Evolutionary conservation across 37 sponge, comb jelly and placozoan genomes (phyloP), one percentile per base, ranked within the genome.

Genomic region (Diacarnus erythraeanus): DNA sequence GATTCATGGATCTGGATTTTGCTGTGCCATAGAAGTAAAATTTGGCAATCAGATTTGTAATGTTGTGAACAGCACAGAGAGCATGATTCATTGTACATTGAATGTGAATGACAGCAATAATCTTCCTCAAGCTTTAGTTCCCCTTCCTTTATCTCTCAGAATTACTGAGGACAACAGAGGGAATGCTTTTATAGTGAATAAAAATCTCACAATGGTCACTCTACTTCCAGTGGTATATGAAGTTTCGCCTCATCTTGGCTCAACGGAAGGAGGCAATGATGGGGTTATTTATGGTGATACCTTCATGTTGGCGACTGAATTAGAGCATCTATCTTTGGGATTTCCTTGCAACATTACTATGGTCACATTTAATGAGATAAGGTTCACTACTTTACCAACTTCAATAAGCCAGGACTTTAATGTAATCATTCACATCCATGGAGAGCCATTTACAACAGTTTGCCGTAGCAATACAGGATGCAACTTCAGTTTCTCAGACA

Each of bases 221-320:
- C 18, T 89, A 21, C 38, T 21, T 1, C 80, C 84, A 26, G 25
- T 36, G 42, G 82, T 93, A 56, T 25, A 29, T 3, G 20, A 66
- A 23, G 29, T 89, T 21, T 58, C 70, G 31, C 93, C 93, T 1
- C 21, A 34, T 9, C 17, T 34, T 8, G 90, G 90, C 0, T 84
- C 86, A 2, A 42, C 59, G 17, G 27, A 74, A 29, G 93, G 93
- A 57, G 93, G 89, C 33, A 87, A 80, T 25, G 61, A 71, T 38
- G 31, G 87, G 47, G 59, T 75, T 9, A 80, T 92, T 26, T 26
- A 41, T 51, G 93, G 93, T 23, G 47, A 9, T 27, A 72, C 63
- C 23, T 88, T 92, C n/a, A n/a, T n/a, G n/a, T n/a, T n/a, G n/a
- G n/a, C n/a, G n/a, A n/a, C n/a, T n/a, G n/a, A n/a, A n/a, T n/a